Percentiles rank a stretch among this genome's conserved stretches.
These are phyloP conservation scores for Haliclona indistincta DNA, from an alignment of 37 sponge, comb jelly and placozoan genomes.

Conservation along the genomic window DNA sequence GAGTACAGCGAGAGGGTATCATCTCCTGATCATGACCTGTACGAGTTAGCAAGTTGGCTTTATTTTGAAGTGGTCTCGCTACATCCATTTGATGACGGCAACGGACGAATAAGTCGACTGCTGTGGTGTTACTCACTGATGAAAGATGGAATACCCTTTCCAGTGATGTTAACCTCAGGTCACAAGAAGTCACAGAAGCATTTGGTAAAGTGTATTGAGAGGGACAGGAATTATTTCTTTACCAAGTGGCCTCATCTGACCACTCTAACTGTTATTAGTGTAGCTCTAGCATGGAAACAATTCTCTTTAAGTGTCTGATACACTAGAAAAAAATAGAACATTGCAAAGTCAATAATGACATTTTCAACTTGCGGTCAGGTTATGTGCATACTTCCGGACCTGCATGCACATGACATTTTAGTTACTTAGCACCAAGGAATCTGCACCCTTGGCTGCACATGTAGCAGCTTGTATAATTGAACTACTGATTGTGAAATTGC, in stretches of 20 bases:
- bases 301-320: conserved; percentile 1
- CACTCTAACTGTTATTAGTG: conserved; percentile 27
- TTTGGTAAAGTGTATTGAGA: neutral
- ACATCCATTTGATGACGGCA: conserved; percentile 29
- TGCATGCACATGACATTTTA: too few relatives aligned
- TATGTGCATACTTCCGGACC: too few relatives aligned
- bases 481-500: too few relatives aligned
- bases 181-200: conserved; percentile 13
- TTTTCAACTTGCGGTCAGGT: too few relatives aligned
- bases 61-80: conserved; percentile 7
- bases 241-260: conserved; percentile 1
- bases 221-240: neutral
- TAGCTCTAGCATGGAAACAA: neutral
- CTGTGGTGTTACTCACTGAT: conserved; percentile 30
- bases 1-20: conserved; percentile 12
- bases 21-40: conserved; percentile 4
- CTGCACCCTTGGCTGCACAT: too few relatives aligned
- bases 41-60: conserved; percentile 25
- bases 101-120: conserved; percentile 22
- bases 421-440: too few relatives aligned
- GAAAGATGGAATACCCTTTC: conserved; percentile 27
- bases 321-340: too few relatives aligned
- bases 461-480: too few relatives aligned
- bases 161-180: neutral
- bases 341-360: too few relatives aligned